phyloP scores from a whole-genome alignment of 92 coral and sea anemone species.

The Umimayanthus kanabou region DNA sequence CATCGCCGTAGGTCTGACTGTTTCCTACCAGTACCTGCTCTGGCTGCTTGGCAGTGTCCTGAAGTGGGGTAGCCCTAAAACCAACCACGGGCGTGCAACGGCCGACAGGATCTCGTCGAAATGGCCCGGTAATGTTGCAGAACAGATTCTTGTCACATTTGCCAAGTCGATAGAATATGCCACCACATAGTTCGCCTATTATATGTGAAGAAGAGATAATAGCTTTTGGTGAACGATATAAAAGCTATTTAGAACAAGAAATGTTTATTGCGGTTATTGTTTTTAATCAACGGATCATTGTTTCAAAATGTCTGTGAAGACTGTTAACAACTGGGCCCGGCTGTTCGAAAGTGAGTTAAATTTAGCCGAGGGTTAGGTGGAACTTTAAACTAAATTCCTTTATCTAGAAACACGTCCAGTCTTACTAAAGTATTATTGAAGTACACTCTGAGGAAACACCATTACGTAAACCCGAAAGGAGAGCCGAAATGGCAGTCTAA shows the following conservation, averaged over 20 bases:
- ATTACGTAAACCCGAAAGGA: no score
- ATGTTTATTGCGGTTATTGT: background rate
- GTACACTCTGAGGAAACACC: no score
- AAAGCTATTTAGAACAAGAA: no score
- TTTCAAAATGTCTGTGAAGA: no score
- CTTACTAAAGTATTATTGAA: no score
- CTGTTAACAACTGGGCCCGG: no score
- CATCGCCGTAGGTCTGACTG: background rate
- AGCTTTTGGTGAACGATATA: background rate
- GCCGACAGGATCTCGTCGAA: slow-evolving; percentile 67
- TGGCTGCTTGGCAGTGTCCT: background rate
- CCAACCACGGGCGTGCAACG: slow-evolving; percentile 49
- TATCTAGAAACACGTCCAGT: no score
- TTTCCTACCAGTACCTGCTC: background rate
- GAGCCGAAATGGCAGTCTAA: no score
- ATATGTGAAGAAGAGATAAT: background rate
- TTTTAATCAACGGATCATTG: no score
- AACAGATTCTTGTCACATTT: slow-evolving; percentile 67
- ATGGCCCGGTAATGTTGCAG: slow-evolving; percentile 66
- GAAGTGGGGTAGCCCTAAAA: background rate
- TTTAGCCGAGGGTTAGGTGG: no score
- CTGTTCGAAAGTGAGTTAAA: no score
- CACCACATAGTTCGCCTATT: slow-evolving; percentile 78
- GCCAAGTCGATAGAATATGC: slow-evolving; percentile 65
- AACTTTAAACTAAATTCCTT: no score